These are phyloP conservation scores for Hylaea fasciaria DNA, from an alignment of 2,888 invertebrate species.

Conservation along the genomic window DNA sequence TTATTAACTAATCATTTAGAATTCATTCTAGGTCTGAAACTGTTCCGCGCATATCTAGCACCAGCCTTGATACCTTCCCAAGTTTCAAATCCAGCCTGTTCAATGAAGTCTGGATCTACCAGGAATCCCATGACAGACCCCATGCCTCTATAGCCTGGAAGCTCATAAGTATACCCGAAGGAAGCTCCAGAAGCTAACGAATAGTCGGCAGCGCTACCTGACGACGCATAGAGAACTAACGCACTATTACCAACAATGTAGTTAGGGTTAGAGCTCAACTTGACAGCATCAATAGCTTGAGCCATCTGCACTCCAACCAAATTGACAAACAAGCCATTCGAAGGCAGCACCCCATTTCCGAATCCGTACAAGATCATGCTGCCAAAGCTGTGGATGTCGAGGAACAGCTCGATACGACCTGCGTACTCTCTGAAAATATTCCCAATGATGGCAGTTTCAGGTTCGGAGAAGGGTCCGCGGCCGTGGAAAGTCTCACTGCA, in stretches of 20 bases:
- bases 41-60: conserved; percentile 65
- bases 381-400: conserved; percentile 90
- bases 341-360: conserved; percentile 67
- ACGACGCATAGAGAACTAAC: conserved; percentile 80
- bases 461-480: conserved; percentile 85
- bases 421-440: conserved; percentile 80
- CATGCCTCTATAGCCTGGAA: conserved; percentile 75
- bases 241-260: conserved; percentile 82
- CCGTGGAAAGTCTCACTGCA: conserved; percentile 88
- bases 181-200: conserved; percentile 78
- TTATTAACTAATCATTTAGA: neutral
- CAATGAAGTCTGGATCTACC: conserved; percentile 82
- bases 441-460: conserved; percentile 84
- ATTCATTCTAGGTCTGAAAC: conserved; percentile 38
- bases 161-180: conserved; percentile 86
- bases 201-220: conserved; percentile 88
- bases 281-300: conserved; percentile 69
- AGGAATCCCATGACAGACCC: conserved; percentile 81
- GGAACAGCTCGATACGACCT: conserved; percentile 84
- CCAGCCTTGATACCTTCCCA: conserved; percentile 83
- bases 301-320: conserved; percentile 64
- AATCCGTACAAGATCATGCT: conserved; percentile 77
- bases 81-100: conserved; percentile 84
- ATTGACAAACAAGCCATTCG: conserved; percentile 69
- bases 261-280: conserved; percentile 60